phyloP scores from a whole-genome alignment of 2,797 vertebrate species.

The Morus bassanus region DNA sequence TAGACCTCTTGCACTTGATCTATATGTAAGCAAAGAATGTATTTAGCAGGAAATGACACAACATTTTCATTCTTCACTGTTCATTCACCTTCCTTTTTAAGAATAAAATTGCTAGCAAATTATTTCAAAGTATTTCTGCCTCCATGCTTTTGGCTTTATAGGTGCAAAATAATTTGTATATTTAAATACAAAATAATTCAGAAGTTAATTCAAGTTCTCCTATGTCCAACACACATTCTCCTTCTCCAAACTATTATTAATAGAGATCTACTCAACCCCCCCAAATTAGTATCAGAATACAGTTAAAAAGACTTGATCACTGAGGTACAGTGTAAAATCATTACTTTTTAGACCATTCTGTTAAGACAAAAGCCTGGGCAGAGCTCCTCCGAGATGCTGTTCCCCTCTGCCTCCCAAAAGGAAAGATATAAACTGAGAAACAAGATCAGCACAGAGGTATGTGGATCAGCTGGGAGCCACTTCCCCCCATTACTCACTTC shows the following conservation, averaged over 20 bases:
- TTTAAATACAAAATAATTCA: background rate
- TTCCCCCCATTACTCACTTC: background rate
- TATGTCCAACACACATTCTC: background rate
- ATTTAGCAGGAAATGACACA: background rate
- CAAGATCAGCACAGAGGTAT: background rate
- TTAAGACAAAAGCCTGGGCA: background rate
- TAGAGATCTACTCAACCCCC: background rate
- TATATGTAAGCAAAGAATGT: background rate
- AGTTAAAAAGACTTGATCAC: background rate
- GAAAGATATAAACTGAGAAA: background rate
- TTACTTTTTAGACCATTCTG: background rate
- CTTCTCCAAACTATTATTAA: background rate
- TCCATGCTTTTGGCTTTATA: background rate
- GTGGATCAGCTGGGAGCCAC: background rate
- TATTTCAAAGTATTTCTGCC: background rate
- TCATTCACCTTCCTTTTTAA: background rate
- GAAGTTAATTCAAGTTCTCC: background rate
- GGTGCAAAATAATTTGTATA: background rate
- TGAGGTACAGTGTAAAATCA: background rate
- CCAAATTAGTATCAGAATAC: background rate
- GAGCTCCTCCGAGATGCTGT: background rate
- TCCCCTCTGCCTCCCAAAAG: background rate
- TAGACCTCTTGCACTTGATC: background rate
- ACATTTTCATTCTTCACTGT: background rate
- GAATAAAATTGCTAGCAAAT: background rate